Evolutionary conservation across 2,113 vertebrate species (phyloP).

Genomic region (Probosciger aterrimus): DNA sequence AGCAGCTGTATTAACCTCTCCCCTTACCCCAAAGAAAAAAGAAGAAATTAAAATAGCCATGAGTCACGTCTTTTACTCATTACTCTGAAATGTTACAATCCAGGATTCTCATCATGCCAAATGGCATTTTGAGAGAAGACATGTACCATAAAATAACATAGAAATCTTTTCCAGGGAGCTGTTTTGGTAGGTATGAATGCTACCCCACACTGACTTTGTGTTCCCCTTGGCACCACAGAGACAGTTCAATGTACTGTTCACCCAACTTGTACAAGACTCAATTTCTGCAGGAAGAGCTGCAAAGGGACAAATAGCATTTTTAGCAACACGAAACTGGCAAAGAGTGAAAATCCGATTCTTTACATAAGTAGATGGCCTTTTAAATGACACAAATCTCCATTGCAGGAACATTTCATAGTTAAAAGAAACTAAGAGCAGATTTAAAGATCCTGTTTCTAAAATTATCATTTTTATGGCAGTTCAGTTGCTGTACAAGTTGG

Average conservation of each 20-base stretch:
- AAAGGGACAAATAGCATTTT: background rate
- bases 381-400: background rate
- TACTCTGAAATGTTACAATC: background rate
- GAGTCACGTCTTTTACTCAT: background rate
- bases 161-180: background rate
- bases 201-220: background rate
- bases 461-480: background rate
- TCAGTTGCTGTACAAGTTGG: background rate
- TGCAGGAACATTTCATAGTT: background rate
- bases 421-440: background rate
- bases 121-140: background rate
- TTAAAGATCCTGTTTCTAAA: background rate
- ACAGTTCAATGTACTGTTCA: slow-evolving; percentile 18
- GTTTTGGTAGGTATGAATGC: background rate
- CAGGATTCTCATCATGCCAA: background rate
- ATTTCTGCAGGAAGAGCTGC: background rate
- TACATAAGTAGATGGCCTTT: background rate
- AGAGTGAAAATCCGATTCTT: background rate
- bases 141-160: background rate
- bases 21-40: rapidly evolving
- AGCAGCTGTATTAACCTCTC: background rate
- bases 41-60: too few relatives aligned
- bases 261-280: background rate
- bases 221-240: background rate
- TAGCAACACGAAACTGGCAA: background rate